Evolutionary conservation across 1,140 invertebrate genomes (phyloP).

Genomic region (Dryas iulia): DNA sequence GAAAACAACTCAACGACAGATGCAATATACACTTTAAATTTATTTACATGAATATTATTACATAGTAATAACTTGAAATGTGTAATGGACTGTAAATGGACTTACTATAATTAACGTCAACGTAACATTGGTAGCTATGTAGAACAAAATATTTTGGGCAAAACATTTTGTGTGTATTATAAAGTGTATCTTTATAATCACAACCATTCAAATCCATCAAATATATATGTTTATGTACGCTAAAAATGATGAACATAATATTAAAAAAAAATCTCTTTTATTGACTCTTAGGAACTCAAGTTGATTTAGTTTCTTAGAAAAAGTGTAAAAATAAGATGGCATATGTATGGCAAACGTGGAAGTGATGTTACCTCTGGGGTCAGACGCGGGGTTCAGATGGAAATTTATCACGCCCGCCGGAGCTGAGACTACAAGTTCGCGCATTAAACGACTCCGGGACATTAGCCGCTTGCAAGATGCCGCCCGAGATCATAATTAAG

Average conservation of each 20-base stretch:
- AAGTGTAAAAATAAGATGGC: slow-evolving; percentile 37
- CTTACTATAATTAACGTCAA: too few species aligned
- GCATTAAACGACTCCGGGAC: slow-evolving; percentile 78
- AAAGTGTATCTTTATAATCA: too few species aligned
- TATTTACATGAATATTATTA: background rate
- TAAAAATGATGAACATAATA: too few species aligned
- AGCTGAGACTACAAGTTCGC: slow-evolving; percentile 77
- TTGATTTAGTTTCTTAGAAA: slow-evolving; percentile 6
- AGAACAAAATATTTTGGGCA: too few species aligned
- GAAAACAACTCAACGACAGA: slow-evolving; percentile 35
- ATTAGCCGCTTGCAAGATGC: slow-evolving; percentile 79
- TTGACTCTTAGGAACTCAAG: background rate
- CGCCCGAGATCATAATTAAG: slow-evolving; percentile 80
- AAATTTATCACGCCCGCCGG: slow-evolving; percentile 76
- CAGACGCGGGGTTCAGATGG: slow-evolving; percentile 56
- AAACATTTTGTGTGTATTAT: too few species aligned
- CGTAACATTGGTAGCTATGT: too few species aligned
- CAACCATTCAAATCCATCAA: too few species aligned
- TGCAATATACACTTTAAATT: slow-evolving; percentile 38
- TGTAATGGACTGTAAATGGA: too few species aligned
- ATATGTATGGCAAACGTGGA: slow-evolving; percentile 29
- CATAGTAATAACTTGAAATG: too few species aligned
- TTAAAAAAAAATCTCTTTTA: background rate
- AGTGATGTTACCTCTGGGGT: slow-evolving; percentile 41
- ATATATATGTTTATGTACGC: too few species aligned